Conservation (phyloP, 2,113 vertebrate species). For the Oncorhynchus mykiss region DNA sequence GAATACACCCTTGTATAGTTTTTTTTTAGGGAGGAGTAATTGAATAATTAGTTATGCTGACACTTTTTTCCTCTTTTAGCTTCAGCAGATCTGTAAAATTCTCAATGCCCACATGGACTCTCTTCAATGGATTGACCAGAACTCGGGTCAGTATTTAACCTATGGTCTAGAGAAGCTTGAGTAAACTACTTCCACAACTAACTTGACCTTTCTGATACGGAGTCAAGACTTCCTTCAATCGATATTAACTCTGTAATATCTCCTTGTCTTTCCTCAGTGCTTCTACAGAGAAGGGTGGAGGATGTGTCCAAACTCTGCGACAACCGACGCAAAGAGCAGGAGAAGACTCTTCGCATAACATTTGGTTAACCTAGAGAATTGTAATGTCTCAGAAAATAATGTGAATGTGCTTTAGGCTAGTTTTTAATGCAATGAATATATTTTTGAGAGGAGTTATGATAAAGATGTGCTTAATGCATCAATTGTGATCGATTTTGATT, state of each 20-base stretch:
- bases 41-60: not conserved
- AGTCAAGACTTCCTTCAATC: not conserved
- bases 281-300: slow-evolving; percentile 92
- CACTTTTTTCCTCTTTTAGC: slow-evolving; percentile 54
- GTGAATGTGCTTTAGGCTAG: not conserved
- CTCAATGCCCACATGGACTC: slow-evolving; percentile 98
- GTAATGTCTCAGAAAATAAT: not conserved
- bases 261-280: slow-evolving; percentile 46
- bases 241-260: not conserved
- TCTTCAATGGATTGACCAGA: slow-evolving; percentile 96
- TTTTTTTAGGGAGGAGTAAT: not conserved
- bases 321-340: slow-evolving; percentile 91
- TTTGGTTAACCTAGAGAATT: slow-evolving; percentile 72
- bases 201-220: no score
- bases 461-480: not conserved
- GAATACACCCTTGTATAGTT: not conserved
- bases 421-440: not conserved
- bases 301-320: slow-evolving; percentile 91
- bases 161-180: no score
- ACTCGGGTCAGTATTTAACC: slow-evolving; percentile 75
- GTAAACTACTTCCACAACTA: no score
- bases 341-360: slow-evolving; percentile 85
- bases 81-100: slow-evolving; percentile 98
- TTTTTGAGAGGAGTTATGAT: not conserved
- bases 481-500: not conserved